Conservation (phyloP, 1,140 invertebrate genomes). For the Proales similis region DNA sequence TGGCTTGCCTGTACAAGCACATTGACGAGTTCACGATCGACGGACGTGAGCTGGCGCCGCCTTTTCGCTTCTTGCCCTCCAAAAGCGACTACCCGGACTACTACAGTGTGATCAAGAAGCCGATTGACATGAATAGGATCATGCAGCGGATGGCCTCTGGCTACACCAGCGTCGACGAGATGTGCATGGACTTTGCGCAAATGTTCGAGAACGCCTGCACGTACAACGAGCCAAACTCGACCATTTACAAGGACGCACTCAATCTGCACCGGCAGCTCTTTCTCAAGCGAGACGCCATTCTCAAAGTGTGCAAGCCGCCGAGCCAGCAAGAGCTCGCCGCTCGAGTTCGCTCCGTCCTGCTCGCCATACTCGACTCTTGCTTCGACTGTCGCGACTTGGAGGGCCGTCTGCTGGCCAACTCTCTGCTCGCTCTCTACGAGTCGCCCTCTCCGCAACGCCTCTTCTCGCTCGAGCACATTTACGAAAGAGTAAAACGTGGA, state of each 20-base stretch:
- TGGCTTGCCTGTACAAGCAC: constrained; percentile 17
- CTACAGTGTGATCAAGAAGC: constrained; percentile 83
- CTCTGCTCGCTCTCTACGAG: not conserved
- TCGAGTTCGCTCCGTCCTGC: not conserved
- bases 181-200: constrained; percentile 82
- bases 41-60: constrained; percentile 21
- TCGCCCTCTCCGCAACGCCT: not conserved
- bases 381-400: not conserved
- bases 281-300: not conserved
- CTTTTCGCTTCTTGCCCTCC: constrained; percentile 59
- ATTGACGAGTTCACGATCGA: constrained; percentile 18
- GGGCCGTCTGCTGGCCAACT: not conserved
- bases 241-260: constrained; percentile 79
- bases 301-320: not conserved
- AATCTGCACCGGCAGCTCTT: constrained; percentile 10
- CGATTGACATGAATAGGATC: constrained; percentile 89
- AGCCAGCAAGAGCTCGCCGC: too few relatives aligned
- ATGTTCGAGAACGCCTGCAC: constrained; percentile 99
- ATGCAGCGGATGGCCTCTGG: constrained; percentile 62
- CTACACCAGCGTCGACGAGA: constrained; percentile 79
- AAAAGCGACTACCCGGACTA: constrained; percentile 91
- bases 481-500: not conserved
- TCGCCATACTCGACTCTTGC: not conserved
- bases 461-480: not conserved
- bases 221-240: constrained; percentile 97